Evolutionary conservation across 2,888 invertebrate species (phyloP), one percentile per base, ranked within the genome.

Genomic region (Aethes cnicana): DNA sequence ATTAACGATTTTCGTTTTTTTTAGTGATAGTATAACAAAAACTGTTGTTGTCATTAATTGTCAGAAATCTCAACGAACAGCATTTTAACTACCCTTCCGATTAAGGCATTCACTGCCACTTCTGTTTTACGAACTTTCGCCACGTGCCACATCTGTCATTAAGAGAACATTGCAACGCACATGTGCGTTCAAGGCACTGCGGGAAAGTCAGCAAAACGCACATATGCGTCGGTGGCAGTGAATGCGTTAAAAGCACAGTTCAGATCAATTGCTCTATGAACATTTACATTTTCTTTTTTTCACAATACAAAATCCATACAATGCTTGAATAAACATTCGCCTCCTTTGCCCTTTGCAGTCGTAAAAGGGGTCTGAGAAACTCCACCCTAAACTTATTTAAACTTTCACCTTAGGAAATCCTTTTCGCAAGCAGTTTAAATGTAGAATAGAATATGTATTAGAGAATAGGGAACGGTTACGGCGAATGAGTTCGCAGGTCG

Each of bases 241-340:
- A n/a, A n/a, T n/a, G n/a, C n/a, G n/a, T n/a, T n/a, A n/a, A n/a
- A 44, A 28, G 17, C 36, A 17, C 14, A 44, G 44, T 52, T 52
- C 32, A 39, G 37, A 52, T 52, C 50, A 52, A 46, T 33, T 46
- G 52, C 52, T 46, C 39, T 52, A 52, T 52, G 52, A 52, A 52
- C 44, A 46, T 52, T 46, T 21, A 52, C 52, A 55, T 62, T 55
- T 58, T 55, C 68, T 72, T n/a, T n/a, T 65, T 78, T 76, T 77
- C 72, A 69, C 71, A 74, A 66, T 68, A 70, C 69, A 75, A 70
- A 82, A 85, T 84, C 83, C 81, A 84, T 84, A 81, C 83, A 86
- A 84, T 83, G 81, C 81, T 85, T 82, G 84, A 86, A 86, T 86
- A 87, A 87, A 87, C 85, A 86, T 88, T 86, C 80, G 77, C 82